These are phyloP conservation scores for Rhogogaster chlorosoma DNA, from an alignment of 2,888 invertebrate genomes.

Conservation along the genomic window DNA sequence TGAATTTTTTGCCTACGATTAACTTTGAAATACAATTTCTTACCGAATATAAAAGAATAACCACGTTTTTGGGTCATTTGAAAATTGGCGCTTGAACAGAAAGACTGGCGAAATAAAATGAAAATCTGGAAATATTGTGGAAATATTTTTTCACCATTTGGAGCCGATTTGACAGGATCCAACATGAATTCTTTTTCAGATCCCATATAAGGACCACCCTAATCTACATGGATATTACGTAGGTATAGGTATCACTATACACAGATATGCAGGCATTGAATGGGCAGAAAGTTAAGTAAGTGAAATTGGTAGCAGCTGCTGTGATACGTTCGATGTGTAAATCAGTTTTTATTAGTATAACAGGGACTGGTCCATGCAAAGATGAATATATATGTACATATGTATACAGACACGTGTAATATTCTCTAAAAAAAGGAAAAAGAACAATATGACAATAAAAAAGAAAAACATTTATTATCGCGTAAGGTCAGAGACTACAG, in stretches of 20 bases:
- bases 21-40: too few species aligned
- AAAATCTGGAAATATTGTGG: too few species aligned
- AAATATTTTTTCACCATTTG: too few species aligned
- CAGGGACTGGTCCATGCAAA: conserved; percentile 1
- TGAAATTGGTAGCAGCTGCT: conserved; percentile 40
- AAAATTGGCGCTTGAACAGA: too few species aligned
- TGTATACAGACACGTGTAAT: neutral
- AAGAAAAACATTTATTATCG: conserved; percentile 51
- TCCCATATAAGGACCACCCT: too few species aligned
- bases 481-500: conserved; percentile 57
- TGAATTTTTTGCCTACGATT: too few species aligned
- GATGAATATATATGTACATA: neutral
- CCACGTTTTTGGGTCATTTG: too few species aligned
- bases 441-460: neutral
- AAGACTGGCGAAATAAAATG: too few species aligned
- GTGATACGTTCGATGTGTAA: neutral
- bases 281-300: conserved; percentile 14
- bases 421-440: neutral
- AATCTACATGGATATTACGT: neutral
- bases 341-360: conserved; percentile 36
- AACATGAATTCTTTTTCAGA: too few species aligned
- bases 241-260: neutral
- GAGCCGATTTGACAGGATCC: too few species aligned
- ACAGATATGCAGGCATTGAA: neutral
- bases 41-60: too few species aligned